Base-by-base conservation (phyloP, 2,113 vertebrate species). In the Limnothrissa miodon region DNA sequence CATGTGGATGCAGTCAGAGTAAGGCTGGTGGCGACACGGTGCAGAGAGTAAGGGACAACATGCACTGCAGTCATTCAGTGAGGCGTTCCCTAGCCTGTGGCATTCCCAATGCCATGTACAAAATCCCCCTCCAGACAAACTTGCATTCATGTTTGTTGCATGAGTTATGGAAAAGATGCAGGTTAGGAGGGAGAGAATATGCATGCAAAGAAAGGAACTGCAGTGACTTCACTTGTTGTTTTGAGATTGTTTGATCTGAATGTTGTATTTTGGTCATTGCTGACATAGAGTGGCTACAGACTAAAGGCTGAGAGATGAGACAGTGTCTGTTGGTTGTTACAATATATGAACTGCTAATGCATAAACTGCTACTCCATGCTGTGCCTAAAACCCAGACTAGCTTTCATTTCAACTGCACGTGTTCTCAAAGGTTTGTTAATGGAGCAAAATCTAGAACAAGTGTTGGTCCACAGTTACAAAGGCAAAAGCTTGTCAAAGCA, bases 371-470 rank as follows among this genome's bases (percentile, higher is more conserved):
- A 74, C 29, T 87, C 85, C 78, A 84, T 88, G 83, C 86, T 79
- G 89, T 90, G 89, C 87, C 87, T 89, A 85, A 88, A 74, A 85
- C 79, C 82, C 86, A 87, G 70, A 86, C 78, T 78, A 85, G 86
- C 81, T 88, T 86, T 86, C 51, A 74, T 80, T 85, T 83, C 59
- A 78, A 83, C 83, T 48, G 66, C 42, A 46, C 11, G 83, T 88
- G 66, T 74, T 74, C 66, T 74, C 66, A 74, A 74, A 33, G 66
- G 66, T 74, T 70, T 74, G 86, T 87, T 83, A 45, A 80, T 83
- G 78, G n/a, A 80, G 80, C 29, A 66, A 74, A 48, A 81, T 88
- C 51, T 87, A 86, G 83, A 39, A 56, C 85, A 74, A 82, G 85
- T 80, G 66, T 78, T 59, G 33, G 78, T 81, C 81, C 83, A 45